Evolutionary conservation across 92 coral and sea anemone genomes (phyloP).

Genomic region (Porites lobata): DNA sequence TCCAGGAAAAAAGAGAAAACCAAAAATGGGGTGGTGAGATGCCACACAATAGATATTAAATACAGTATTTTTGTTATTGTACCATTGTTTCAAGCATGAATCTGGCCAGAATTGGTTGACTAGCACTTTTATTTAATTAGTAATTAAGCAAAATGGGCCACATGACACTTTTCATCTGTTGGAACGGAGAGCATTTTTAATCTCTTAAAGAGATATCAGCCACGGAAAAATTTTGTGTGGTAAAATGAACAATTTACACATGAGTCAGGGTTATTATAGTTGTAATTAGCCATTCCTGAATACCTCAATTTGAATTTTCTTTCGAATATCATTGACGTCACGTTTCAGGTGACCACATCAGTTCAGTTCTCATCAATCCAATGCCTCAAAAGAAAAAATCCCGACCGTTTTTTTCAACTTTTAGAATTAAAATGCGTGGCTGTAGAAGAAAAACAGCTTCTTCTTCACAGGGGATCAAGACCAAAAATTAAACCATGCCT

Average conservation of each 20-base stretch:
- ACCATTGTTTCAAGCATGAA: neutral
- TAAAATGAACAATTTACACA: conserved; percentile 6
- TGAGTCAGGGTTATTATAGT: neutral
- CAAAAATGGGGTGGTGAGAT: conserved; percentile 3
- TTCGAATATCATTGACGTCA: no score
- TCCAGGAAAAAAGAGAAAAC: neutral
- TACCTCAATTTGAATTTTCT: no score
- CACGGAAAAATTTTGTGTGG: conserved; percentile 2
- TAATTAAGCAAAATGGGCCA: conserved; percentile 17
- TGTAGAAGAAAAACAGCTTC: no score
- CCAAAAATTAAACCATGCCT: no score
- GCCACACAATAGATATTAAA: neutral
- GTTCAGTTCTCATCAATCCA: no score
- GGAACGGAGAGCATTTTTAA: neutral
- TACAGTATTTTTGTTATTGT: neutral
- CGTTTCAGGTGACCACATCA: no score
- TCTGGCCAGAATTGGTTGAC: conserved; percentile 12
- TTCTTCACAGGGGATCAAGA: no score
- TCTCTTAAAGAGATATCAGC: neutral
- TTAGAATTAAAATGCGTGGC: no score
- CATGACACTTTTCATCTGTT: neutral
- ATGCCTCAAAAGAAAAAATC: no score
- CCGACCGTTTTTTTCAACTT: no score
- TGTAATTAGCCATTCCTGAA: conserved; percentile 13
- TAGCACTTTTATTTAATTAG: conserved; percentile 1